Conservation (phyloP, 2,113 vertebrate genomes). For the Aplodontia rufa region DNA sequence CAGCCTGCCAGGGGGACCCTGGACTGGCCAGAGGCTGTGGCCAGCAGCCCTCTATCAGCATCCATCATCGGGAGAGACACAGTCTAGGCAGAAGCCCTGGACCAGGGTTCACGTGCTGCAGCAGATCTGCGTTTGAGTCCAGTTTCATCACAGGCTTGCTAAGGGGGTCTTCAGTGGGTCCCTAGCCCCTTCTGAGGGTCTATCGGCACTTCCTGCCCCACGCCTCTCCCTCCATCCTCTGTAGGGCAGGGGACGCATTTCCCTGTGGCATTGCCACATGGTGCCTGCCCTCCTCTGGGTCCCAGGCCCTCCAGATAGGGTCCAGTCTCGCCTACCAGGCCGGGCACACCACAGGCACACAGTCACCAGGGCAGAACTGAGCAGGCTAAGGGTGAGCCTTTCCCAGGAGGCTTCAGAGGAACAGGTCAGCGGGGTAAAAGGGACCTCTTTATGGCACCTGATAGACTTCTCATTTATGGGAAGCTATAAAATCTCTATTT, state of each 20-base stretch:
- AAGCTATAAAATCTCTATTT: neutral
- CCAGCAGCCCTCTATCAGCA: neutral
- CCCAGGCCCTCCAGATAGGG: too few species aligned
- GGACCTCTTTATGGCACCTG: neutral
- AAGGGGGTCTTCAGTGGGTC: neutral
- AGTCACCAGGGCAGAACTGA: neutral
- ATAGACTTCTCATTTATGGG: neutral
- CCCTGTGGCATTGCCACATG: fast-evolving
- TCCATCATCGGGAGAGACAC: neutral
- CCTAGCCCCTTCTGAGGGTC: neutral
- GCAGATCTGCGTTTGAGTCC: neutral
- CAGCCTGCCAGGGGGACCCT: neutral
- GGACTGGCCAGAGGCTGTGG: neutral
- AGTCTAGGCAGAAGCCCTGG: neutral
- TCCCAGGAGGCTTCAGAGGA: neutral
- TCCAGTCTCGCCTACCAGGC: neutral
- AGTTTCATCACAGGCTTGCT: neutral
- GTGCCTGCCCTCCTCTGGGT: neutral
- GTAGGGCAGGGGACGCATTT: fast-evolving
- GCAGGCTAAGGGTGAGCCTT: neutral
- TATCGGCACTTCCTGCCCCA: neutral
- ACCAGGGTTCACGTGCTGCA: fast-evolving
- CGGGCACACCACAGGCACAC: neutral
- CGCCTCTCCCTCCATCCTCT: fast-evolving
- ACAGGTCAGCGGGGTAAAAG: neutral